phyloP scores from a whole-genome alignment of 2,888 invertebrate genomes.

The Sussaba pulchella region DNA sequence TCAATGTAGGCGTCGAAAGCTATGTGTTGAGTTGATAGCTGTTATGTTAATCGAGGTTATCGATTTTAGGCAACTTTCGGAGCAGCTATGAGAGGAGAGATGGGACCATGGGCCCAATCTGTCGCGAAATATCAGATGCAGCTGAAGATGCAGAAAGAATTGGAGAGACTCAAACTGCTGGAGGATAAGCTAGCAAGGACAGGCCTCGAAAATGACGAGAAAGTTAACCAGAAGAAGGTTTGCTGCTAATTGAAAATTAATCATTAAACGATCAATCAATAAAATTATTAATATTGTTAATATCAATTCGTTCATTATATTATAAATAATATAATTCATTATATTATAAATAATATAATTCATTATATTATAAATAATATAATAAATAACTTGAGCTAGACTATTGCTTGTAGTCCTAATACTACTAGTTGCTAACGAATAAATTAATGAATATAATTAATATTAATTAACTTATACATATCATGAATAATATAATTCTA shows the following conservation, averaged over 20 bases:
- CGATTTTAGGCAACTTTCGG: slow-evolving; percentile 72
- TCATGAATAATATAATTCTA: too few relatives aligned
- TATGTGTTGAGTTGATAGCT: background rate
- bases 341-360: too few relatives aligned
- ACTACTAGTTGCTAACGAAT: too few relatives aligned
- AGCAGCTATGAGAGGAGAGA: slow-evolving; percentile 81
- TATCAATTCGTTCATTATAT: too few relatives aligned
- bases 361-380: too few relatives aligned
- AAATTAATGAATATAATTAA: too few relatives aligned
- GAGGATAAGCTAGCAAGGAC: slow-evolving; percentile 66
- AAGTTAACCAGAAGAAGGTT: slow-evolving; percentile 58
- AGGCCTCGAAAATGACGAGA: slow-evolving; percentile 31
- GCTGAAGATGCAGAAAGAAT: slow-evolving; percentile 74
- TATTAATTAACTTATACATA: too few relatives aligned
- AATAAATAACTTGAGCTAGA: too few relatives aligned
- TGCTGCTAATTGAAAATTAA: background rate
- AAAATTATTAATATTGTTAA: too few relatives aligned
- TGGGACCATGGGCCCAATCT: slow-evolving; percentile 80
- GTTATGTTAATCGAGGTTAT: slow-evolving; percentile 22
- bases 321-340: too few relatives aligned
- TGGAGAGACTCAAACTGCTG: slow-evolving; percentile 72
- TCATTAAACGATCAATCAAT: background rate
- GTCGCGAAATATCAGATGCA: slow-evolving; percentile 79
- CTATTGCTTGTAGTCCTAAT: too few relatives aligned
- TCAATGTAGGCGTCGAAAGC: too few relatives aligned